Base-by-base conservation (phyloP, 2,113 vertebrate species). In the Tringa solitaria region DNA sequence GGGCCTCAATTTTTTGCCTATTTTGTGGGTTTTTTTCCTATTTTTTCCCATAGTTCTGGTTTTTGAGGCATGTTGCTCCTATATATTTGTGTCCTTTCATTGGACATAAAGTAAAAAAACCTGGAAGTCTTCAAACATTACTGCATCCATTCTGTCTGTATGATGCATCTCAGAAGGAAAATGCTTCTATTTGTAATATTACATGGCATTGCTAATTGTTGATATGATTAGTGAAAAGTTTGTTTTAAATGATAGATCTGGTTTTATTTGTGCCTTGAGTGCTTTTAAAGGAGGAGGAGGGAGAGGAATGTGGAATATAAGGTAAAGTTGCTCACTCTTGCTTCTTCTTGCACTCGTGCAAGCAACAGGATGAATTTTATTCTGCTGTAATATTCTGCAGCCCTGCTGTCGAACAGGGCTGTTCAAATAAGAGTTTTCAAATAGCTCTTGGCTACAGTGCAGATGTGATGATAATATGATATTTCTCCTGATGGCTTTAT, bases 371-470 rank as follows among this genome's bases (percentile, higher is more conserved):
- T 75, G 27, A 69, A 76, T 48, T 95, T 75, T 59, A 75, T 90
- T 72, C 33, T 76, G 37, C 37, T 65, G 24, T 78, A 78, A 65
- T 59, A 28, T 27, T 84, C 69, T 93, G 82, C 69, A 90, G 65
- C 50, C 65, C 68, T 81, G 60, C 81, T 94, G 69, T 89, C 64
- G 70, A 61, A 50, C 53, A 70, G 46, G 23, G 46, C 65, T 84
- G 20, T 77, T 90, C 78, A 83, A 45, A 67, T 83, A 53, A 0
- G 11, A 83, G 27, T 74, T 94, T 83, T 84, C 70, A 65, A 88
- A 83, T 70, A 93, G 70, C 92, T 94, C 50, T 83, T 95, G 93
- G 93, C 92, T 94, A 59, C 88, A 84, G 54, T 80, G 83, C 74
- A 89, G 91, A 73, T 95, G 64, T 81, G 84, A 46, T 83, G 77